Evolutionary conservation across 2,113 vertebrate genomes (phyloP), one percentile per base, ranked within the genome.

Genomic region (Nicator chloris): DNA sequence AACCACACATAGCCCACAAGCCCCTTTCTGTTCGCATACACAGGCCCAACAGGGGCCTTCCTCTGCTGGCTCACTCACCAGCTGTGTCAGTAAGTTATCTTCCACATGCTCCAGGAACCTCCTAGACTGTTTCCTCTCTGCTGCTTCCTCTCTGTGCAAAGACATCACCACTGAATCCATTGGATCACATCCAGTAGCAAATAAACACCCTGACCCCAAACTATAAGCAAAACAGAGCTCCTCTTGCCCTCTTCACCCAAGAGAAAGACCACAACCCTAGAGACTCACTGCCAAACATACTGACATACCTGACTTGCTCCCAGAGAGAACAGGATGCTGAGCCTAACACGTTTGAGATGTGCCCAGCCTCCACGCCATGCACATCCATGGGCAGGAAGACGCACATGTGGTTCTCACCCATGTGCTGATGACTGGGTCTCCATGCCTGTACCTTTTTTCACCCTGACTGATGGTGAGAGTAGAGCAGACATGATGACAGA

Each of bases 161-260:
- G 42, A 86, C 15, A 9, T 10, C 59, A 39, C 59, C 59, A 28
- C 93, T 45, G 47, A 94, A 97, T 64, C 82, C 73, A 88, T 60
- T 96, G 90, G 90, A 96, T 92, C 51, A 30, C 47, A 93, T 88
- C 94, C 93, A 94, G 53, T 17, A 86, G 68, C 90, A 96, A 94
- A 96, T 81, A 94, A 96, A 96, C 56, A 17, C 88, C 76, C 56
- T 82, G 59, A 82, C 49, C 68, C 90, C 57, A 90, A 78, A 88
- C 76, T 66, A 16, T 9, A 81, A 70, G 82, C 42, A 71, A 90
- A 80, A 39, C 73, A 42, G 33, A 63, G 69, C 8, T 83, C 33
- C 92, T 84, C 64, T 80, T 60, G 59, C 53, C 81, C 51, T 92
- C 33, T 40, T 71, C 31, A 80, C 44, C 80, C 60, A 88, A 70